A percentile compares a stretch with the other conserved stretches of the same genome.
Evolutionary conservation across 2,888 invertebrate genomes (phyloP).

Genomic region (Euplexia lucipara): DNA sequence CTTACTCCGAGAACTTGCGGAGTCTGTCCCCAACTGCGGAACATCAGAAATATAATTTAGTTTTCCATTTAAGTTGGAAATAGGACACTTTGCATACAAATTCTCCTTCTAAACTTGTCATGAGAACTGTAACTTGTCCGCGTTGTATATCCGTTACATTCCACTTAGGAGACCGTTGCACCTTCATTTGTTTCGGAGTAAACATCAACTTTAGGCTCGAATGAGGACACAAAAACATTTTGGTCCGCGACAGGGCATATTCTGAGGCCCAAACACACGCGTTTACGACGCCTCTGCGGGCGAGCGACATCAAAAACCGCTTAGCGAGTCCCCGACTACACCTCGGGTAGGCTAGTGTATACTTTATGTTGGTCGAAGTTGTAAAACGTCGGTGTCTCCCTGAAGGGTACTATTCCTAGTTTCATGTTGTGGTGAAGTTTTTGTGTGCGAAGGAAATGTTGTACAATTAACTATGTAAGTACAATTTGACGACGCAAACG

Average conservation of each 20-base stretch:
- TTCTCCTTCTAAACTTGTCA: constrained; percentile 64
- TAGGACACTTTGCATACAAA: constrained; percentile 67
- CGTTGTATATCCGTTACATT: constrained; percentile 60
- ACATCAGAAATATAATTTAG: constrained; percentile 70
- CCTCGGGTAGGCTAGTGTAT: constrained; percentile 70
- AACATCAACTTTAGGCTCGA: constrained; percentile 67
- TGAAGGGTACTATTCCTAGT: constrained; percentile 67
- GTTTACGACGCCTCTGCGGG: constrained; percentile 78
- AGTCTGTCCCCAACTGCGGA: constrained; percentile 60
- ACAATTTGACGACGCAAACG: constrained; percentile 69
- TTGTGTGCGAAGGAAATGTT: constrained; percentile 65
- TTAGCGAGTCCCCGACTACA: constrained; percentile 78
- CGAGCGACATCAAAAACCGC: constrained; percentile 83
- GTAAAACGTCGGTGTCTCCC: constrained; percentile 74
- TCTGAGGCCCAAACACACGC: constrained; percentile 69
- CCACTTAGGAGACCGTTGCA: constrained; percentile 66
- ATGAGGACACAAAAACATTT: constrained; percentile 73
- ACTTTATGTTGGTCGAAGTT: constrained; percentile 75
- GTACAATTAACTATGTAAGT: constrained; percentile 70
- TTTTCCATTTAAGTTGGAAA: constrained; percentile 69
- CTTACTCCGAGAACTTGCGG: constrained; percentile 60
- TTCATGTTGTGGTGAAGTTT: constrained; percentile 70
- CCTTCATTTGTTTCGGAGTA: constrained; percentile 73
- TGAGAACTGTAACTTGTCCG: constrained; percentile 55
- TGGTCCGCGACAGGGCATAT: constrained; percentile 61